phyloP scores from a whole-genome alignment of 2,113 vertebrate genomes.

The Rhabdornis inornatus region DNA sequence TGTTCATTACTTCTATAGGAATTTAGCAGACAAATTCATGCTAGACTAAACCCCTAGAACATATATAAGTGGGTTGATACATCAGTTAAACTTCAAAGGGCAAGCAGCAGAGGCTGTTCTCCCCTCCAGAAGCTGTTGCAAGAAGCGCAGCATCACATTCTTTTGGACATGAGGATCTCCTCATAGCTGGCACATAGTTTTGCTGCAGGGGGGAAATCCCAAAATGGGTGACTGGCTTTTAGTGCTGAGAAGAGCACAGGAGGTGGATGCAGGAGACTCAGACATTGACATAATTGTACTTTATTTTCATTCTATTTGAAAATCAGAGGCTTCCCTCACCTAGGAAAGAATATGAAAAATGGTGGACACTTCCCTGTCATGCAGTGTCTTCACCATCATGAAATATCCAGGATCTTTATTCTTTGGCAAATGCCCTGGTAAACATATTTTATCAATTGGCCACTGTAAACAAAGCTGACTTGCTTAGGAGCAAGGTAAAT shows the following conservation, averaged over 20 bases:
- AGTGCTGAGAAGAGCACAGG: neutral
- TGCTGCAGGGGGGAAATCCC: neutral
- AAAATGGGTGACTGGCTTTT: neutral
- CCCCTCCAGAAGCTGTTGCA: neutral
- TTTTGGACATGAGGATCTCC: neutral
- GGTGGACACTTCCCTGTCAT: neutral
- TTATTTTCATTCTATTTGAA: neutral
- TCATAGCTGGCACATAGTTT: neutral
- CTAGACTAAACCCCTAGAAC: neutral
- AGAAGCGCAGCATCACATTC: neutral
- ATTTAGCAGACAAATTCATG: neutral
- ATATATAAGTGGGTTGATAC: neutral
- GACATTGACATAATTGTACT: neutral
- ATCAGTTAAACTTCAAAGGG: neutral
- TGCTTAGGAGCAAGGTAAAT: neutral
- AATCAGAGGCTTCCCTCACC: neutral
- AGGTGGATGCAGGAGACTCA: neutral
- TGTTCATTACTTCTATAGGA: neutral
- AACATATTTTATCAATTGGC: neutral
- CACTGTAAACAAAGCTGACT: neutral
- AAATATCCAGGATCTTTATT: neutral
- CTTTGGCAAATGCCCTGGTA: neutral
- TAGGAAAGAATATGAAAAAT: neutral
- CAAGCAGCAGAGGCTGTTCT: neutral
- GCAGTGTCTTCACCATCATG: neutral